A percentile compares a stretch with the other conserved stretches of the same genome.
These are phyloP conservation scores for Toxotes chatareus DNA, from an alignment of 2,113 vertebrate genomes.

Conservation along the genomic window DNA sequence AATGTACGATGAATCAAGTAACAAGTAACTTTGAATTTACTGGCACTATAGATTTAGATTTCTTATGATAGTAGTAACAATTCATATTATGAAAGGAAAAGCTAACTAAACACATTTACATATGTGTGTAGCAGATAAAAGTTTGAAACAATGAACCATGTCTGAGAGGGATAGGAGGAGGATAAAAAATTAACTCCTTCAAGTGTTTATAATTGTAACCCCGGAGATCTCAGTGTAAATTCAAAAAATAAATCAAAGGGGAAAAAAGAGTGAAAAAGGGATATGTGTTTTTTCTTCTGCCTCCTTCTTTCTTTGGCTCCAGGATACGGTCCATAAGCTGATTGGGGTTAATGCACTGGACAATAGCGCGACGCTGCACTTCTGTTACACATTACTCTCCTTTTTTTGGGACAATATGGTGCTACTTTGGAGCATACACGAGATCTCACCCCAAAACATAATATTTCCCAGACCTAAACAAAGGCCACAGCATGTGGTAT, in stretches of 20 bases:
- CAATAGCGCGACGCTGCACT: constrained; percentile 70
- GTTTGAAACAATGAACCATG: not conserved
- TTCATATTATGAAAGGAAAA: not conserved
- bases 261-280: constrained; percentile 28
- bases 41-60: not conserved
- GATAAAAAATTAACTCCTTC: constrained; percentile 24
- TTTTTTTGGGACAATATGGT: constrained; percentile 50
- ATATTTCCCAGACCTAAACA: constrained; percentile 77
- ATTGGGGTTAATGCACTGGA: constrained; percentile 81
- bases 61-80: not conserved
- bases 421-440: constrained; percentile 61
- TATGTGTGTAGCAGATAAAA: not conserved
- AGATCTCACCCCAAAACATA: constrained; percentile 68
- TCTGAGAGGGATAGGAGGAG: not conserved
- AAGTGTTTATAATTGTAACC: constrained; percentile 55
- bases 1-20: not conserved
- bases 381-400: constrained; percentile 78
- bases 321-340: constrained; percentile 61
- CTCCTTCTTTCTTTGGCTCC: constrained; percentile 13
- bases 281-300: not conserved
- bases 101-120: not conserved
- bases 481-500: constrained; percentile 69
- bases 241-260: not conserved
- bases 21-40: not conserved
- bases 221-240: constrained; percentile 28